Conservation (phyloP, 2,888 invertebrate genomes). For the Hirtodrosophila histrioides region DNA sequence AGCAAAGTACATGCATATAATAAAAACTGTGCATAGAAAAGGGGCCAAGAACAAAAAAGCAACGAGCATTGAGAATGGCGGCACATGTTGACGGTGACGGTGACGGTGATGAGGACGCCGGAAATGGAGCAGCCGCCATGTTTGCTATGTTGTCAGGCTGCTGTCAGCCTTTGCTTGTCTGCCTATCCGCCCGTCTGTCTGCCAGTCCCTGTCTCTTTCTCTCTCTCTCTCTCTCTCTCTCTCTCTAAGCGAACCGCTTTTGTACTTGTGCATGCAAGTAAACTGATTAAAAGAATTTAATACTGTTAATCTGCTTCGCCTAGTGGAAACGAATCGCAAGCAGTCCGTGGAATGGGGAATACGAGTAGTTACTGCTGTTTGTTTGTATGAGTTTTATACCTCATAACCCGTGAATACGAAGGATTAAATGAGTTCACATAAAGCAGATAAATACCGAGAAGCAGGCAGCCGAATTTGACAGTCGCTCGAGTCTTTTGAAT, state of each 20-base stretch:
- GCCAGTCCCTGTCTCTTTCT: conserved; percentile 1
- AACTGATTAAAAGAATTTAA: conserved; percentile 80
- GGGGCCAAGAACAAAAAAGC: conserved; percentile 57
- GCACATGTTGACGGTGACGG: conserved; percentile 37
- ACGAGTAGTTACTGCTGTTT: conserved; percentile 10
- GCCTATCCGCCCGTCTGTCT: conserved; percentile 10
- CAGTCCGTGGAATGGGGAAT: conserved; percentile 19
- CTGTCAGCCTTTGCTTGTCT: conserved; percentile 37
- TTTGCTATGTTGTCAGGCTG: conserved; percentile 58
- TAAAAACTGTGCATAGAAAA: conserved; percentile 22
- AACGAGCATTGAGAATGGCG: conserved; percentile 31
- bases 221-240: neutral
- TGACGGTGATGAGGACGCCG: conserved; percentile 43
- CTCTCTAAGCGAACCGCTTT: conserved; percentile 48
- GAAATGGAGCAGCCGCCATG: conserved; percentile 74
- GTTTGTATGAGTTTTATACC: conserved; percentile 6
- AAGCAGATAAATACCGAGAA: no score
- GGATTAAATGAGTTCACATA: neutral
- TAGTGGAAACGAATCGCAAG: conserved; percentile 64
- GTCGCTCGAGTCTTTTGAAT: no score
- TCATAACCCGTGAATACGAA: neutral
- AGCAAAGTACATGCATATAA: conserved; percentile 5
- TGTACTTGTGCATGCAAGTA: conserved; percentile 73
- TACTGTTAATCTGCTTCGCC: conserved; percentile 80
- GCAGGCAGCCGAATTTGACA: no score